Evolutionary conservation across 2,113 vertebrate genomes (phyloP).

Genomic region (Zosterops hypoxanthus): DNA sequence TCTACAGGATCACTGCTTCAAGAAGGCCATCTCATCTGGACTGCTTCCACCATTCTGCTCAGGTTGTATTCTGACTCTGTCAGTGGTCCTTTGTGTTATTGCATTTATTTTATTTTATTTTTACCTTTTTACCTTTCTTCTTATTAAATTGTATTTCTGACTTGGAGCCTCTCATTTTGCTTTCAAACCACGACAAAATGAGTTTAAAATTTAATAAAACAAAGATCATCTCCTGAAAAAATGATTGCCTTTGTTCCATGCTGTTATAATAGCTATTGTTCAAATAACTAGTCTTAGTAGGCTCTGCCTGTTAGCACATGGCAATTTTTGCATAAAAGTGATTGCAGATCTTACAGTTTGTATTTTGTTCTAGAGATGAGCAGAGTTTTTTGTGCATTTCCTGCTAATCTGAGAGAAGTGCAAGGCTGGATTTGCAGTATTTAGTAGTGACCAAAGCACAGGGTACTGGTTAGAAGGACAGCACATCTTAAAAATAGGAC

Average conservation of each 20-base stretch:
- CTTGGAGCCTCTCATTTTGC: too few relatives aligned
- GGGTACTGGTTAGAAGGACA: not conserved
- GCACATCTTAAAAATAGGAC: not conserved
- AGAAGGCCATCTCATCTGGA: too few relatives aligned
- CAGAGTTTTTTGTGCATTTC: not conserved
- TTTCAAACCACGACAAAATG: not conserved
- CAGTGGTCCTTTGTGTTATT: too few relatives aligned
- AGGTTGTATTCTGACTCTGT: too few relatives aligned
- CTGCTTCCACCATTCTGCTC: too few relatives aligned
- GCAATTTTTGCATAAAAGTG: not conserved
- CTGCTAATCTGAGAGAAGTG: not conserved
- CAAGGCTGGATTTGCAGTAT: not conserved
- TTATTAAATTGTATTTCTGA: too few relatives aligned
- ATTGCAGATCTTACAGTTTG: not conserved
- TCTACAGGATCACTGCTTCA: too few relatives aligned
- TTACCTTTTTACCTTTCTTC: too few relatives aligned
- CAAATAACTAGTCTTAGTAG: not conserved
- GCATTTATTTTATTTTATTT: too few relatives aligned
- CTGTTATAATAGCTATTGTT: not conserved
- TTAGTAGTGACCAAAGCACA: not conserved
- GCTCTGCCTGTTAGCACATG: not conserved
- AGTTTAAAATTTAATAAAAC: conserved; percentile 2
- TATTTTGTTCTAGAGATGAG: not conserved
- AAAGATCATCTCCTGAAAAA: not conserved
- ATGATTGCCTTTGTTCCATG: not conserved